A percentile compares a stretch with the other conserved stretches of the same genome.
These are phyloP conservation scores for Nymphalis urticae DNA, from an alignment of 2,888 invertebrate species.

Conservation along the genomic window DNA sequence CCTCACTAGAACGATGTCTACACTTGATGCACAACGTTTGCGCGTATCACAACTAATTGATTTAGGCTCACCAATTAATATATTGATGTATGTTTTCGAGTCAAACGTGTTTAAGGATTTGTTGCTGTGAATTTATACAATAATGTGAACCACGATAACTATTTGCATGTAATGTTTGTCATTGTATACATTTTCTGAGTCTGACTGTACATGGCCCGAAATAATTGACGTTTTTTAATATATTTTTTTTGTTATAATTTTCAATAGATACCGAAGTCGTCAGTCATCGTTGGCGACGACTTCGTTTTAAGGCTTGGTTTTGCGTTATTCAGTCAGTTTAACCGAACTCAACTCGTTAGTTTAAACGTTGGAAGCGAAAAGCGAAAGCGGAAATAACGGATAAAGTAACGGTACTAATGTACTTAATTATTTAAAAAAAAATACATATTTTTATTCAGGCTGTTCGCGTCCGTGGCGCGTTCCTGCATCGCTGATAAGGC, in stretches of 20 bases:
- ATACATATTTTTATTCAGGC: conserved; percentile 71
- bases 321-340: background rate
- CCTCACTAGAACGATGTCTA: no score
- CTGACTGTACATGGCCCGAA: background rate
- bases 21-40: no score
- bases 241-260: conserved; percentile 6
- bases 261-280: conserved; percentile 4
- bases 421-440: conserved; percentile 6
- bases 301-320: conserved; percentile 1
- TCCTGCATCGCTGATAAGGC: conserved; percentile 96
- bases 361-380: background rate
- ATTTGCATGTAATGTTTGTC: no score
- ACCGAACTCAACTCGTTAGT: conserved; percentile 3
- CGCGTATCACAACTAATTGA: no score
- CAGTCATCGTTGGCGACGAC: background rate
- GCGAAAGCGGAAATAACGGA: background rate
- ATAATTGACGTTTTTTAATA: background rate
- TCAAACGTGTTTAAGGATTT: background rate
- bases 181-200: background rate
- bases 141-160: background rate
- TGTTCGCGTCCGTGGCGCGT: conserved; percentile 97
- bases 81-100: no score
- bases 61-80: no score
- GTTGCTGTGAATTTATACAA: background rate
- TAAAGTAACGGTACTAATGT: background rate